Conservation (phyloP, 2,888 invertebrate species). For the Baccha elongata region DNA sequence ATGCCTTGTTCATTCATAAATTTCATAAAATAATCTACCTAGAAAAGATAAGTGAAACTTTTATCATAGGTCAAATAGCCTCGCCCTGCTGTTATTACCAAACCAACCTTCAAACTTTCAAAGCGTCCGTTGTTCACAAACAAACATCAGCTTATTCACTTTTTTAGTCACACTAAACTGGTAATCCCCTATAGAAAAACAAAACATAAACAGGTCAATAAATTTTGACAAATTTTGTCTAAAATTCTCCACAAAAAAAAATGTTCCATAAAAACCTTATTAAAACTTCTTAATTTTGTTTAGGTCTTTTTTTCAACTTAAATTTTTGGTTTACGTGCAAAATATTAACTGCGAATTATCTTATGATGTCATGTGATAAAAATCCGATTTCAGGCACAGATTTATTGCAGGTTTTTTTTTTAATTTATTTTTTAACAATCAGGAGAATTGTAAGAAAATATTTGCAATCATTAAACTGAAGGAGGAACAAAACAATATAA, state of each 20-base stretch:
- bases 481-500: slow-evolving; percentile 42
- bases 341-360: slow-evolving; percentile 20
- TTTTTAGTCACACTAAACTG: not conserved
- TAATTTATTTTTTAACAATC: slow-evolving; percentile 26
- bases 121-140: not conserved
- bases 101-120: slow-evolving; percentile 19
- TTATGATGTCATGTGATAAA: slow-evolving; percentile 69
- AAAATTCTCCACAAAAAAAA: slow-evolving; percentile 18
- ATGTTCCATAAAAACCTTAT: slow-evolving; percentile 43
- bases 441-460: slow-evolving; percentile 39
- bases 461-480: slow-evolving; percentile 20
- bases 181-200: not conserved
- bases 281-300: slow-evolving; percentile 16
- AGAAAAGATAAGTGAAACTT: slow-evolving; percentile 27
- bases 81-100: slow-evolving; percentile 20
- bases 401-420: slow-evolving; percentile 54
- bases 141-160: not conserved
- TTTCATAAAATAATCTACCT: not conserved
- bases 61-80: slow-evolving; percentile 57
- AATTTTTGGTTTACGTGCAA: slow-evolving; percentile 1
- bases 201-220: slow-evolving; percentile 57
- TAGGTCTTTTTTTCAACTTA: not conserved
- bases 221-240: slow-evolving; percentile 50
- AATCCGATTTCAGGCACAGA: slow-evolving; percentile 53
- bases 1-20: not conserved